A percentile compares a stretch with the other conserved stretches of the same genome.
Conservation (phyloP, 2,113 vertebrate genomes). For the Cnemophilus loriae region DNA sequence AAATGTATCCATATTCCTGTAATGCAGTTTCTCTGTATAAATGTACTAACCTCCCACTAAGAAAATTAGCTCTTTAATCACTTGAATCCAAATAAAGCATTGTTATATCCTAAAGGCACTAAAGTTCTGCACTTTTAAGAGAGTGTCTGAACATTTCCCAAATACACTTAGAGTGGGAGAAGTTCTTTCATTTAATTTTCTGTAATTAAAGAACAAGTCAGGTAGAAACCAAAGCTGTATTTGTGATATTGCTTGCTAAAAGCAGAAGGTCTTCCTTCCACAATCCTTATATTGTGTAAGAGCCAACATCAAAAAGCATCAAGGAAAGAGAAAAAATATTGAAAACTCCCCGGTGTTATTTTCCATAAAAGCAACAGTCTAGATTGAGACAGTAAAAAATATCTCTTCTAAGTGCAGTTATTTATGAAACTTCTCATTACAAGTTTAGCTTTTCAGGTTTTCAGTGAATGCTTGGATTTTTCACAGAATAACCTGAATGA, state of each 20-base stretch:
- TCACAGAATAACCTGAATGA: background rate
- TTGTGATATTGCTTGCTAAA: background rate
- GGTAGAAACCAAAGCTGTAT: conserved; percentile 30
- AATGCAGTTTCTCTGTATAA: conserved; percentile 32
- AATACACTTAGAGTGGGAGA: background rate
- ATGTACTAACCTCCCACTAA: conserved; percentile 45
- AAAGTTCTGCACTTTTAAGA: conserved; percentile 43
- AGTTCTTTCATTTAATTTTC: conserved; percentile 56
- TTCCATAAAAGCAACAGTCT: background rate
- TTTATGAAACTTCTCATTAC: background rate
- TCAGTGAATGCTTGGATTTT: background rate
- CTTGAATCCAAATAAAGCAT: conserved; percentile 51
- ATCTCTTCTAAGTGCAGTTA: background rate
- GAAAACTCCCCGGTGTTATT: background rate
- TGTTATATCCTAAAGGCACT: conserved; percentile 38
- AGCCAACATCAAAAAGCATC: background rate
- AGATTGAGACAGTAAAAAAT: background rate
- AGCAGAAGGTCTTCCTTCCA: background rate
- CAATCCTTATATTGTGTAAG: background rate
- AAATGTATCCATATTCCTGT: conserved; percentile 34
- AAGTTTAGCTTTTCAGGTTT: background rate
- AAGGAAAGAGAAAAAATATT: background rate
- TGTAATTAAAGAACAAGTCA: conserved; percentile 62
- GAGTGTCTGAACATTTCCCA: conserved; percentile 51
- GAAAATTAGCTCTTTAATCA: conserved; percentile 64